Conservation (phyloP, 2,888 invertebrate species). For the Craniophora ligustri region DNA sequence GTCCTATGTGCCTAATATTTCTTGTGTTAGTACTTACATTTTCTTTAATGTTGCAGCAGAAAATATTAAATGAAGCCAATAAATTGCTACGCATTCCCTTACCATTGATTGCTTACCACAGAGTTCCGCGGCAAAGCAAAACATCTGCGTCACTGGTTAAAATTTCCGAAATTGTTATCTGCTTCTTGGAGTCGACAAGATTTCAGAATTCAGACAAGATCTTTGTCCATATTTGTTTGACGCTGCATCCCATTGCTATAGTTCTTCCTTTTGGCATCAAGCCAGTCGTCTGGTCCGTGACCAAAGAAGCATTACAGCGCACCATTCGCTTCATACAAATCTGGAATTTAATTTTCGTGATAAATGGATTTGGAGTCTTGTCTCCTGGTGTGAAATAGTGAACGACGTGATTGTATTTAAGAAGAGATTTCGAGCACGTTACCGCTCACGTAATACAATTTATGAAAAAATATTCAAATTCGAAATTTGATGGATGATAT, state of each 20-base stretch:
- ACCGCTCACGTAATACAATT: slow-evolving; percentile 3
- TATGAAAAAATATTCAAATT: slow-evolving; percentile 15
- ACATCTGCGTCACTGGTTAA: slow-evolving; percentile 15
- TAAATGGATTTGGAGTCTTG: slow-evolving; percentile 67
- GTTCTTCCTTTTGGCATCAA: slow-evolving; percentile 45
- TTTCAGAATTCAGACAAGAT: slow-evolving; percentile 37
- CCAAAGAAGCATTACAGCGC: slow-evolving; percentile 50
- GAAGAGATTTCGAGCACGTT: slow-evolving; percentile 24
- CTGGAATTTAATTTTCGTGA: slow-evolving; percentile 56
- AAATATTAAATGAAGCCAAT: background rate
- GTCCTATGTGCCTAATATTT: background rate
- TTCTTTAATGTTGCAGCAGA: background rate
- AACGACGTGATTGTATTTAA: slow-evolving; percentile 40
- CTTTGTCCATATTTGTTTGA: slow-evolving; percentile 48
- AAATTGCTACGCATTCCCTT: background rate
- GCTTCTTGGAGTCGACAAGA: slow-evolving; percentile 17
- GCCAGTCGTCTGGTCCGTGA: slow-evolving; percentile 55
- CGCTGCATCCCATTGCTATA: slow-evolving; percentile 41
- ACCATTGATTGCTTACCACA: background rate
- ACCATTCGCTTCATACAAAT: slow-evolving; percentile 49
- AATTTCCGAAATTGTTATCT: slow-evolving; percentile 17
- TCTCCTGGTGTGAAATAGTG: slow-evolving; percentile 49
- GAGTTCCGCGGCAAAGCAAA: slow-evolving; percentile 18
- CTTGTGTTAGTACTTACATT: background rate
- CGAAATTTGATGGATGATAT: slow-evolving; percentile 12